phyloP scores from a whole-genome alignment of 2,888 invertebrate genomes.

The Chironomus riparius region DNA sequence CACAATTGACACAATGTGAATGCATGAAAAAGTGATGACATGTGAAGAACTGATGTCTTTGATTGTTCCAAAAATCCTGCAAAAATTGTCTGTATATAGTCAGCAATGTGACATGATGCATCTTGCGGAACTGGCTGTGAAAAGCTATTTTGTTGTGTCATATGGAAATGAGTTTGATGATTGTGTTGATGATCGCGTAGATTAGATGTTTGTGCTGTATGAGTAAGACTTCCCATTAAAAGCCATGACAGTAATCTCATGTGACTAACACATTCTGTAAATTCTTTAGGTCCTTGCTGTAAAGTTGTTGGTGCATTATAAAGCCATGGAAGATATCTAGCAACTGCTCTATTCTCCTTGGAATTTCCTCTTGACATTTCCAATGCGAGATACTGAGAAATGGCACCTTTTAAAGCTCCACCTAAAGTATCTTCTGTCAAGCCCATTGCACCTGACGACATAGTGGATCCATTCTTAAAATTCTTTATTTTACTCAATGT shows the following conservation, averaged over 20 bases:
- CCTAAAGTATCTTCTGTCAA: conserved; percentile 94
- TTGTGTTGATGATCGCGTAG: conserved; percentile 31
- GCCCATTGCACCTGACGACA: conserved; percentile 46
- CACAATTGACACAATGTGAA: conserved; percentile 97
- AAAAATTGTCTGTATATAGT: conserved; percentile 92
- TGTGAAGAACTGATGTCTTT: conserved; percentile 83
- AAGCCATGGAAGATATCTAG: conserved; percentile 83
- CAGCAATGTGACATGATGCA: conserved; percentile 87
- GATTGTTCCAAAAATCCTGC: conserved; percentile 94
- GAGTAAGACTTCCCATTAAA: conserved; percentile 86
- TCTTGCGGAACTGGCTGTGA: conserved; percentile 90
- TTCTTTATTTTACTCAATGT: conserved; percentile 92
- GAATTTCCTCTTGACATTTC: conserved; percentile 85
- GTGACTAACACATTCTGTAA: conserved; percentile 90
- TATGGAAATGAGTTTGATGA: conserved; percentile 31
- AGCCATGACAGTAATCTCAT: conserved; percentile 94
- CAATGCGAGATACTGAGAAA: conserved; percentile 86
- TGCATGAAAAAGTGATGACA: conserved; percentile 94
- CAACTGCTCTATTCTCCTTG: conserved; percentile 71
- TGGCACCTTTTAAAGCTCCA: conserved; percentile 89
- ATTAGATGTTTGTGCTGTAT: conserved; percentile 50
- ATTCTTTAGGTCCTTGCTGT: conserved; percentile 84
- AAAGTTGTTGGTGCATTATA: conserved; percentile 68
- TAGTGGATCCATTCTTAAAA: conserved; percentile 54
- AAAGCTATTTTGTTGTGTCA: conserved; percentile 36